Conservation (phyloP, 2,888 invertebrate genomes). For the Aelia acuminata region DNA sequence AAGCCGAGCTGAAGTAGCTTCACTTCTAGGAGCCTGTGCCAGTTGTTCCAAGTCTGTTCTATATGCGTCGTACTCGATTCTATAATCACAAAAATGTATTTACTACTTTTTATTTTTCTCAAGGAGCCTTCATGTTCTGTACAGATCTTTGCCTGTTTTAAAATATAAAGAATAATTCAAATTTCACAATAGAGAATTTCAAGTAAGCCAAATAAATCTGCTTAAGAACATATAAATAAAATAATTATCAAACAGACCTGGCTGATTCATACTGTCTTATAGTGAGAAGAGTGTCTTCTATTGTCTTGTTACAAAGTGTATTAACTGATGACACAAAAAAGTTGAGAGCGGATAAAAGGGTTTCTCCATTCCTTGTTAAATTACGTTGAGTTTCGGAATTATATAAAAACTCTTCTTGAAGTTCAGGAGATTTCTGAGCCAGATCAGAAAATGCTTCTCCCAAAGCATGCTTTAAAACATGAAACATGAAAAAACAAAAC, state of each 20-base stretch:
- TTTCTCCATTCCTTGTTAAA: conserved; percentile 93
- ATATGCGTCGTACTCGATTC: conserved; percentile 98
- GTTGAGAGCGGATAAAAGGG: conserved; percentile 91
- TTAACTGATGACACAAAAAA: conserved; percentile 97
- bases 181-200: background rate
- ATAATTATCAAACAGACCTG: conserved; percentile 73
- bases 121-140: too few species aligned
- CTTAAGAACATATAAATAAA: background rate
- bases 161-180: too few species aligned
- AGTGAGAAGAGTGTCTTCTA: conserved; percentile 91
- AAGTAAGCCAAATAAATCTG: background rate
- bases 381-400: conserved; percentile 97
- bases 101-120: too few species aligned
- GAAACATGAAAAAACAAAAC: conserved; percentile 57
- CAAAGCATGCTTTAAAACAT: conserved; percentile 79
- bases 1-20: conserved; percentile 75
- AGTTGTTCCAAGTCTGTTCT: conserved; percentile 92
- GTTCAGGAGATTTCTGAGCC: conserved; percentile 95
- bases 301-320: conserved; percentile 97
- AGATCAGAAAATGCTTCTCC: conserved; percentile 95
- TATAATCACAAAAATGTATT: conserved; percentile 68
- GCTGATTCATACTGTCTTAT: conserved; percentile 84
- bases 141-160: too few species aligned
- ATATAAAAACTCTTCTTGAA: conserved; percentile 94
- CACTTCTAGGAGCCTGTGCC: conserved; percentile 75